Evolutionary conservation across 1,140 invertebrate genomes (phyloP), one percentile per base, ranked within the genome.

Genomic region (Ips typographus): DNA sequence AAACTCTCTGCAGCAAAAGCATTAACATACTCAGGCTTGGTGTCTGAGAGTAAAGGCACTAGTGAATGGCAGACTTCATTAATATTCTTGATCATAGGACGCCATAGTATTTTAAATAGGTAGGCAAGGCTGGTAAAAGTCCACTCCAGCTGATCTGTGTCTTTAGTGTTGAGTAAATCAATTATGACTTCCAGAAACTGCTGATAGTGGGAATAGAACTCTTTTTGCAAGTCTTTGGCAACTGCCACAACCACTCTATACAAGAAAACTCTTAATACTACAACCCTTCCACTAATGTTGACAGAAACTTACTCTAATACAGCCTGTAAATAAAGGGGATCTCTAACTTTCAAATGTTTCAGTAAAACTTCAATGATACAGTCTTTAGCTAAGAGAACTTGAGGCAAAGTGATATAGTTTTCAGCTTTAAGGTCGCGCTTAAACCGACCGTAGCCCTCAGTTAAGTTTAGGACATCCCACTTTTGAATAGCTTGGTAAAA

Each of bases 1-100:
- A 98, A 96, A 83, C 93, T 93, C 82, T 97, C 94, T 1, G 93
- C 92, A n/a, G 94, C 94, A 86, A 97, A 97, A 78, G 90, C 90
- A 71, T 90, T 90, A n/a, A 97, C 89, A 77, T 95, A 94, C 60
- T 87, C 84, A 62, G 91, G 91, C 71, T 87, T 84, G 2, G 83
- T 81, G 55, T 89, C 87, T 70, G 87, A 88, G 3, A 96, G 77
- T 1, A 96, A 78, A 1, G 92, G 91, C 37, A 93, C 80, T 47
- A 95, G 87, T 47, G 88, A 83, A 56, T 88, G 87, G 68, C 94
- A 88, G 0, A 95, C 86, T 40, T 84, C 84, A 47, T 87, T 83
- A 52, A 96, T 87, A 79, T 96, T 90, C 77, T 89, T 90, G 2
- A 95, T 86, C 57, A 97, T 83, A 77, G 88, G 90, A 22, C 90